These are phyloP conservation scores for Operophtera brumata DNA, from an alignment of 2,888 invertebrate genomes.

Conservation along the genomic window DNA sequence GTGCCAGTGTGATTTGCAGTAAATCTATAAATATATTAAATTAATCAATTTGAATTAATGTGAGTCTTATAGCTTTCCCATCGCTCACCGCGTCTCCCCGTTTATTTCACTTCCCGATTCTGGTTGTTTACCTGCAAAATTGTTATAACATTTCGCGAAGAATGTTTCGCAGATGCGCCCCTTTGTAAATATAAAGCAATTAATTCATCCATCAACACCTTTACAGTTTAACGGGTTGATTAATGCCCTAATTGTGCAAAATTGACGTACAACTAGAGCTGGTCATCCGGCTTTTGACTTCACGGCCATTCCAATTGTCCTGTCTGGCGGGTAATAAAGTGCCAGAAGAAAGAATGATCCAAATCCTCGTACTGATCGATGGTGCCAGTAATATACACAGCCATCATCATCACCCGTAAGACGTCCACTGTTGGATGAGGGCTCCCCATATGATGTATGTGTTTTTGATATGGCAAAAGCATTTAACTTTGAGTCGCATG, in stretches of 20 bases:
- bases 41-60: too few species aligned
- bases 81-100: not conserved
- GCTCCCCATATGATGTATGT: too few species aligned
- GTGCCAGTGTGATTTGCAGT: too few species aligned
- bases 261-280: constrained; percentile 13
- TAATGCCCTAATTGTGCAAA: constrained; percentile 15
- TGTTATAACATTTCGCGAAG: constrained; percentile 17
- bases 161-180: constrained; percentile 16
- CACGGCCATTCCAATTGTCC: not conserved
- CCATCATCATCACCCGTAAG: too few species aligned
- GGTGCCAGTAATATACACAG: too few species aligned
- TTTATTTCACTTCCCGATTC: not conserved
- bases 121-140: constrained; percentile 1
- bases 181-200: constrained; percentile 19
- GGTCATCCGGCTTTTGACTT: not conserved
- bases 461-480: too few species aligned
- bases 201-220: constrained; percentile 24
- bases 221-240: constrained; percentile 18
- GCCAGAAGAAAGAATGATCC: not conserved
- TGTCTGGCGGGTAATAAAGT: not conserved
- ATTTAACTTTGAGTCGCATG: too few species aligned
- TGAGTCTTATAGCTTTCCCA: not conserved
- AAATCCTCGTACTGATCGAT: too few species aligned
- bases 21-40: too few species aligned
- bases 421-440: too few species aligned